Evolutionary conservation across 2,888 invertebrate species (phyloP).

Genomic region (Ecliptopera silaceata): DNA sequence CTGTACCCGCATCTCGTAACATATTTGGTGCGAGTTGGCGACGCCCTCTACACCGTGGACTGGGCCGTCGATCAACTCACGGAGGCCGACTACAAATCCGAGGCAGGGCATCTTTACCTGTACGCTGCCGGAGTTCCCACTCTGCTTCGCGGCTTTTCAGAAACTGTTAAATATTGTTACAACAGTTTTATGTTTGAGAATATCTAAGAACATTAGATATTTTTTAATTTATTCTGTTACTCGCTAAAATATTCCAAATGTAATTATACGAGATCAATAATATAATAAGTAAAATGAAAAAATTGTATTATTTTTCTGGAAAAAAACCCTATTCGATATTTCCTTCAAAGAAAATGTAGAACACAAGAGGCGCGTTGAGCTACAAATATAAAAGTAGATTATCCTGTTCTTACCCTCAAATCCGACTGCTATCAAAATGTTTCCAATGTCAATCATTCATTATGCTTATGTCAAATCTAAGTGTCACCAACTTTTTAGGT

Average conservation of each 20-base stretch:
- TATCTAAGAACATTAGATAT: background rate
- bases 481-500: too few species aligned
- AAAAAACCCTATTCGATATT: background rate
- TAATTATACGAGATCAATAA: background rate
- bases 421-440: too few species aligned
- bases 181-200: slow-evolving; percentile 40
- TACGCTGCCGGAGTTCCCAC: slow-evolving; percentile 57
- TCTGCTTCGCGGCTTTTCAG: slow-evolving; percentile 64
- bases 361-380: too few species aligned
- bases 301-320: background rate
- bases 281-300: background rate
- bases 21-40: slow-evolving; percentile 51
- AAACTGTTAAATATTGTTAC: slow-evolving; percentile 59
- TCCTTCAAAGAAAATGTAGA: too few species aligned
- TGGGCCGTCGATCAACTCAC: slow-evolving; percentile 63
- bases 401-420: too few species aligned
- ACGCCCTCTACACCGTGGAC: slow-evolving; percentile 50
- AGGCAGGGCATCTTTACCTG: slow-evolving; percentile 69
- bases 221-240: background rate
- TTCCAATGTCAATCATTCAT: too few species aligned
- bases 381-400: too few species aligned
- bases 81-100: slow-evolving; percentile 58
- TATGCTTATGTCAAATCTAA: too few species aligned
- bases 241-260: background rate
- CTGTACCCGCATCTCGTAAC: slow-evolving; percentile 59